Conservation (phyloP, 2,888 invertebrate genomes). For the Rhagium mordax region DNA sequence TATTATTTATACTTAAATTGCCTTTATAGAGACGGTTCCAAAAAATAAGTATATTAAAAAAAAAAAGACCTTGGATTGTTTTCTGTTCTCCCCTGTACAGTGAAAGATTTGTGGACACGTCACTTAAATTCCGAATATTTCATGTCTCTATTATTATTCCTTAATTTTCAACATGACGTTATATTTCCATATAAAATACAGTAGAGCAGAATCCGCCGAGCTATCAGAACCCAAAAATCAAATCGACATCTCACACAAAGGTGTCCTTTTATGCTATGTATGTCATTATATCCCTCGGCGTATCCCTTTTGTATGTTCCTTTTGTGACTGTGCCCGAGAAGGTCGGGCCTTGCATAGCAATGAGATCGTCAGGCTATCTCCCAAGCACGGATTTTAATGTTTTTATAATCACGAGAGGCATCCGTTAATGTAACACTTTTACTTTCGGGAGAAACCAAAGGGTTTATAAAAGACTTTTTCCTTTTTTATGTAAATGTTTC, state of each 20-base stretch:
- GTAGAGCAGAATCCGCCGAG: conserved; percentile 41
- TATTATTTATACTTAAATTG: too few relatives aligned
- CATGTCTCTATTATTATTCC: conserved; percentile 19
- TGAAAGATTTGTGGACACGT: not conserved
- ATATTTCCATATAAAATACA: conserved; percentile 46
- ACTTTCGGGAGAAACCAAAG: conserved; percentile 65
- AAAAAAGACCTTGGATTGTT: too few relatives aligned
- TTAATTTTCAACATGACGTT: conserved; percentile 31
- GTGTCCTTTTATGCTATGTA: conserved; percentile 65
- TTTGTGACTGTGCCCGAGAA: conserved; percentile 65
- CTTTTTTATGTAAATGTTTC: conserved; percentile 68
- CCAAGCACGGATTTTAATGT: conserved; percentile 68
- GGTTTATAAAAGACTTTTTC: conserved; percentile 67
- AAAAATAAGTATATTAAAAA: too few relatives aligned
- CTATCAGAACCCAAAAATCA: conserved; percentile 60
- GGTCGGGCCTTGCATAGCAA: conserved; percentile 69
- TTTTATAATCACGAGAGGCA: conserved; percentile 68
- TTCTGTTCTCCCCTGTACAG: not conserved
- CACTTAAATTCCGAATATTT: not conserved
- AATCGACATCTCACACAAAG: conserved; percentile 63
- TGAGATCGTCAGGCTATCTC: conserved; percentile 62
- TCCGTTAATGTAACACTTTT: conserved; percentile 64
- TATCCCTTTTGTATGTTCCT: conserved; percentile 67
- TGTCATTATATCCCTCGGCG: conserved; percentile 66
- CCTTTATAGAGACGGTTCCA: too few relatives aligned